Conservation (phyloP, 2,888 invertebrate species). For the Drepanosiphum platanoidis region DNA sequence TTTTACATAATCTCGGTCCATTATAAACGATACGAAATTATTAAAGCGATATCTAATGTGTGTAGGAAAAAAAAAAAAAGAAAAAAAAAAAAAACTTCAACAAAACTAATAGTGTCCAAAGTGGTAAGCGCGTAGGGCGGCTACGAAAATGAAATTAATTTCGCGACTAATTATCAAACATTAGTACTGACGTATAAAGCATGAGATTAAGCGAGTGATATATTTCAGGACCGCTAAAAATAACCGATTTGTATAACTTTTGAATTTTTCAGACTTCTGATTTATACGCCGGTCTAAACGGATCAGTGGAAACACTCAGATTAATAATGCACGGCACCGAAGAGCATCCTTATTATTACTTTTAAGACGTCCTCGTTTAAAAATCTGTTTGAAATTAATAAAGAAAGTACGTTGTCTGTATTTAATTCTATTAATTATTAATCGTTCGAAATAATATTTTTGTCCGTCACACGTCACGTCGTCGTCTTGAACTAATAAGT, state of each 20-base stretch:
- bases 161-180: slow-evolving; percentile 15
- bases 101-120: slow-evolving; percentile 1
- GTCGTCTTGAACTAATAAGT: too few relatives aligned
- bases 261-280: slow-evolving; percentile 46
- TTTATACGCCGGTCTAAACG: slow-evolving; percentile 4
- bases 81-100: background rate
- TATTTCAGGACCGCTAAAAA: background rate
- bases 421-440: too few relatives aligned
- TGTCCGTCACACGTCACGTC: too few relatives aligned
- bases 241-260: slow-evolving; percentile 7
- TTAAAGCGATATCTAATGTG: background rate
- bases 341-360: slow-evolving; percentile 35
- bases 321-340: slow-evolving; percentile 48
- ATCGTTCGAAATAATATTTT: too few relatives aligned
- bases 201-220: background rate
- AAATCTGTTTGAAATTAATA: too few relatives aligned
- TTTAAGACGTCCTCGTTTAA: too few relatives aligned
- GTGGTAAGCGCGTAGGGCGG: background rate
- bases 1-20: background rate
- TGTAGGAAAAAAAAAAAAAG: too few relatives aligned
- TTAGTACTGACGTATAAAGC: background rate
- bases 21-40: background rate
- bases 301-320: slow-evolving; percentile 36
- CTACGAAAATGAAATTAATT: slow-evolving; percentile 30
- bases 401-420: too few relatives aligned